These are phyloP conservation scores for Ambastaia sidthimunki DNA, from an alignment of 2,797 vertebrate species.

Conservation along the genomic window DNA sequence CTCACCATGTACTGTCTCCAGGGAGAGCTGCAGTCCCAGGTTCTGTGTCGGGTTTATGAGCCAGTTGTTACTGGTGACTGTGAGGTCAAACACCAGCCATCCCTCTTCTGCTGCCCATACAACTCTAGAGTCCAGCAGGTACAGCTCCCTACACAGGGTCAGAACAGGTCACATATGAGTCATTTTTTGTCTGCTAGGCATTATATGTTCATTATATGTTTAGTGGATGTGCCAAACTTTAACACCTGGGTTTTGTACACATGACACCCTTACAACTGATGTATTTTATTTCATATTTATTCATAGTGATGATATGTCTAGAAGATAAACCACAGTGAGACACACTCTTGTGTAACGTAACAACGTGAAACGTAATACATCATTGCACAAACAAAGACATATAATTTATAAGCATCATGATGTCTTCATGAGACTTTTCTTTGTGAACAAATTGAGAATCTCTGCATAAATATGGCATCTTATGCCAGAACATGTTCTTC, in stretches of 20 bases:
- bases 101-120: conserved; percentile 93
- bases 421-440: background rate
- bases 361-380: conserved; percentile 12
- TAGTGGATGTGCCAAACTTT: background rate
- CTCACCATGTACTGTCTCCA: conserved; percentile 88
- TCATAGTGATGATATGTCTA: background rate
- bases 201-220: too few relatives aligned
- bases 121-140: conserved; percentile 87
- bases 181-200: background rate
- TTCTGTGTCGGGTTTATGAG: conserved; percentile 89
- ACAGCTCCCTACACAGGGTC: conserved; percentile 74
- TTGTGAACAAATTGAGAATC: conserved; percentile 9
- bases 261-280: background rate
- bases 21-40: conserved; percentile 86
- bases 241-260: background rate
- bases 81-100: conserved; percentile 96
- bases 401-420: background rate
- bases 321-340: background rate
- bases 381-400: background rate
- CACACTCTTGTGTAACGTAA: background rate
- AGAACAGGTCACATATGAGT: conserved; percentile 9
- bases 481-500: conserved; percentile 19
- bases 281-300: background rate
- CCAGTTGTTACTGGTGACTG: conserved; percentile 92
- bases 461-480: background rate